phyloP scores from a whole-genome alignment of 30 jellyfish, hydroid and myxozoan species.

The Aurelia sp. region DNA sequence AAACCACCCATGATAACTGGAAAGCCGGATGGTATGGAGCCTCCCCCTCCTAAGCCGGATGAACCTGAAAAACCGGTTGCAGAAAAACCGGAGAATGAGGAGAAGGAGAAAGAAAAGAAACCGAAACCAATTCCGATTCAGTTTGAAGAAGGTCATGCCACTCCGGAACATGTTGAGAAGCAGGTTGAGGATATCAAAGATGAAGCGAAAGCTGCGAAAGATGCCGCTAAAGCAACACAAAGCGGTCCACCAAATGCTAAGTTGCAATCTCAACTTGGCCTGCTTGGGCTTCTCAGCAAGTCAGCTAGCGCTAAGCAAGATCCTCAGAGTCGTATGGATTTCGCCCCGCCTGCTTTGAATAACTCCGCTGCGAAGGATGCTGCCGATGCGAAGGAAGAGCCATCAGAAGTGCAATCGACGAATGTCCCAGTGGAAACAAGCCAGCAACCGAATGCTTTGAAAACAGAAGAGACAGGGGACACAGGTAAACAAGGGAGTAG shows the following conservation, averaged over 20 bases:
- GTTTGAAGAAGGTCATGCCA: conserved; percentile 49
- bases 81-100: conserved; percentile 15
- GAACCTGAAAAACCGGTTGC: conserved; percentile 56
- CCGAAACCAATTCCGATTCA: conserved; percentile 59
- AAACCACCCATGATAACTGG: conserved; percentile 12
- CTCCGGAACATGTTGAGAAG: conserved; percentile 39
- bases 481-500: conserved; percentile 42
- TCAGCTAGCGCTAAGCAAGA: conserved; percentile 14
- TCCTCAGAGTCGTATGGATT: conserved; percentile 36
- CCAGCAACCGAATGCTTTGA: conserved; percentile 1
- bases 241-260: conserved; percentile 4
- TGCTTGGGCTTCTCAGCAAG: conserved; percentile 16
- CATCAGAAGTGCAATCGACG: no score
- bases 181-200: conserved; percentile 50
- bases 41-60: conserved; percentile 51
- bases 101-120: conserved; percentile 31
- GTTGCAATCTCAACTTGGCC: conserved; percentile 30
- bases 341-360: neutral
- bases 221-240: conserved; percentile 21
- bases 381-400: no score
- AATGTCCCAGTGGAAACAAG: no score
- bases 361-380: conserved; percentile 12
- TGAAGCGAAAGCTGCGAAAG: conserved; percentile 15
- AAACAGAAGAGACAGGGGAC: neutral
- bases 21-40: conserved; percentile 47